A percentile compares a stretch with the other conserved stretches of the same genome.
phyloP scores from a whole-genome alignment of 1,140 invertebrate genomes.

The Anastrepha ludens region DNA sequence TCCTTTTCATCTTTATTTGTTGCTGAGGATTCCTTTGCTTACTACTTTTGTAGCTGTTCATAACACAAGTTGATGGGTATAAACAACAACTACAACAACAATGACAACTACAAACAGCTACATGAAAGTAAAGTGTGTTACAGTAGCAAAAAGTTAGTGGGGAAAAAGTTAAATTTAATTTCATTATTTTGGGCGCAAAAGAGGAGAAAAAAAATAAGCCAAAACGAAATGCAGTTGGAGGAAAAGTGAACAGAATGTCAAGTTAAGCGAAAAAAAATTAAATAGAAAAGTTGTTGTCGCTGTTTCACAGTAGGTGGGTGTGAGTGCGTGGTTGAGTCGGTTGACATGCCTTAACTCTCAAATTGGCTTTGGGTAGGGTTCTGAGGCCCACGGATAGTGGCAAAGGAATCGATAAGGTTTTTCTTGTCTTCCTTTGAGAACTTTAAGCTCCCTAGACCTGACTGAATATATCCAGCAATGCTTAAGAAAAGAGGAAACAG shows the following conservation, averaged over 20 bases:
- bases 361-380: too few relatives aligned
- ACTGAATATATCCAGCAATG: too few relatives aligned
- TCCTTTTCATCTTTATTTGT: conserved; percentile 45
- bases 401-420: too few relatives aligned
- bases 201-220: neutral
- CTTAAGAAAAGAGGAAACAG: too few relatives aligned
- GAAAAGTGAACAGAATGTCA: conserved; percentile 36
- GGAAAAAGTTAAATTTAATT: conserved; percentile 46
- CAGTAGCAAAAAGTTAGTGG: neutral
- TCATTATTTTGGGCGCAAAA: conserved; percentile 31
- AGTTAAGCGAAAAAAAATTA: neutral
- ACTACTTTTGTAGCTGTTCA: conserved; percentile 18
- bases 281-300: neutral
- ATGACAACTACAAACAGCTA: neutral
- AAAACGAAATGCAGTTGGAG: neutral
- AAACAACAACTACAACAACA: neutral
- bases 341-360: too few relatives aligned
- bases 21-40: conserved; percentile 30
- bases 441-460: too few relatives aligned
- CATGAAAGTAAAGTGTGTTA: conserved; percentile 23
- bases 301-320: neutral
- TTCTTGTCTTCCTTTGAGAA: too few relatives aligned
- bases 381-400: too few relatives aligned
- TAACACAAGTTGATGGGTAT: conserved; percentile 38
- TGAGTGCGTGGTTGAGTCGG: too few relatives aligned